Conservation (phyloP, 2,797 vertebrate species). For the Kryptolebias ocellatus region DNA sequence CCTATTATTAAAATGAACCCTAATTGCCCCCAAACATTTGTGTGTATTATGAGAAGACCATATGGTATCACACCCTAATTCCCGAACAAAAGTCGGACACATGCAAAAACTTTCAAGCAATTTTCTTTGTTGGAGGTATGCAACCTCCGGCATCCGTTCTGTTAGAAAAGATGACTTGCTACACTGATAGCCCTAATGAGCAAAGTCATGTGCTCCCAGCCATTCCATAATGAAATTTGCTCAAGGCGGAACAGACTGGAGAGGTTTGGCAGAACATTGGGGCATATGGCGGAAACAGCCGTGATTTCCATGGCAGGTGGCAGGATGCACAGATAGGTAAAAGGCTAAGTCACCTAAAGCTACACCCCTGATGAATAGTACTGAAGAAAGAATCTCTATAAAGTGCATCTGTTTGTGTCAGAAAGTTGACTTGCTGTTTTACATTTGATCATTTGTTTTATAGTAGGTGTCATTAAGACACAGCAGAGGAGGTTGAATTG, state of each 20-base stretch:
- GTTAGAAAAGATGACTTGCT: constrained; percentile 87
- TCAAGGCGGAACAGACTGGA: constrained; percentile 89
- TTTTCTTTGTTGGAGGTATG: constrained; percentile 48
- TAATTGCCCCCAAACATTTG: constrained; percentile 4
- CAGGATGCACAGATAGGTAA: constrained; percentile 82
- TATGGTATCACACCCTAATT: constrained; percentile 26
- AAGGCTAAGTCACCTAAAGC: constrained; percentile 81
- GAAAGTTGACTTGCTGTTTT: constrained; percentile 14
- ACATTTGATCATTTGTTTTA: neutral
- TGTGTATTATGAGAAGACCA: constrained; percentile 17
- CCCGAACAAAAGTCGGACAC: constrained; percentile 43
- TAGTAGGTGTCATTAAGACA: constrained; percentile 11
- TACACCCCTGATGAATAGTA: constrained; percentile 78
- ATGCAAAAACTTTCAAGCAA: constrained; percentile 48
- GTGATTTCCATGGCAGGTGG: constrained; percentile 87
- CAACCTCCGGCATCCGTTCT: constrained; percentile 66
- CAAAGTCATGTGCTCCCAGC: constrained; percentile 83
- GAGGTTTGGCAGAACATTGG: constrained; percentile 89
- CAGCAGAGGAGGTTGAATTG: constrained; percentile 12
- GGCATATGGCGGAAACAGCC: constrained; percentile 97
- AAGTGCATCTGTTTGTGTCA: constrained; percentile 38
- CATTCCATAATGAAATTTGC: constrained; percentile 93
- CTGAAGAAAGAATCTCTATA: constrained; percentile 68
- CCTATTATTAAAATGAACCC: constrained; percentile 6
- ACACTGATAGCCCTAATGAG: constrained; percentile 92